Evolutionary conservation across 2,888 invertebrate genomes (phyloP), one percentile per base, ranked within the genome.

Genomic region (Drepanosiphum platanoidis): DNA sequence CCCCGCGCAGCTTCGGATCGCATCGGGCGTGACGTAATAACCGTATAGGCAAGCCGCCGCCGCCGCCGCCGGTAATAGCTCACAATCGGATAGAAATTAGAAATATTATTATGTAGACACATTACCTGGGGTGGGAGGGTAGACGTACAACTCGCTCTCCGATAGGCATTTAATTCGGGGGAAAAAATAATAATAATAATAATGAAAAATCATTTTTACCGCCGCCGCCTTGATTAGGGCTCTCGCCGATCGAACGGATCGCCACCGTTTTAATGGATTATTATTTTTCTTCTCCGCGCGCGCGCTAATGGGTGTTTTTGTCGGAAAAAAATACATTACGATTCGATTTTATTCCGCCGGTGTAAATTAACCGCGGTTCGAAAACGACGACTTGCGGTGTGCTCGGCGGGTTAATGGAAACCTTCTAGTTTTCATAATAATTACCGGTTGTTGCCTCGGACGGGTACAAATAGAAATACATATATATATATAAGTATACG

Each of bases 321-420:
- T 61, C 61, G 61, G 39, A 70, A 72, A 82, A 81, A 61, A 34
- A 68, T 22, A 68, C 7, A 34, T 32, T 61, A 64, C 15, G 82
- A 83, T 83, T 83, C 30, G 64, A 22, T 82, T 81, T 71, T 82
- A 72, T 70, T 83, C 68, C 66, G 15, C 83, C 83, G 64, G 74
- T 75, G 83, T 83, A 83, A 83, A 83, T 83, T 83, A 83, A 66
- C 83, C n/a, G 64, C n/a, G n/a, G n/a, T n/a, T 68, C 83, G 66
- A 75, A 75, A 75, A 83, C 46, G 64, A 83, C 83, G 52, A 42
- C 58, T 18, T n/a, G 74, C 82, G 42, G 72, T 64, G n/a, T 27
- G 83, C n/a, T n/a, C n/a, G n/a, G n/a, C n/a, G 15, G 84, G 84
- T 84, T 84, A 84, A 84, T 84, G 84, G 84, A 84, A 83, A 84